These are phyloP conservation scores for Petrocephalus sullivani DNA, from an alignment of 2,797 vertebrate species.

Conservation along the genomic window DNA sequence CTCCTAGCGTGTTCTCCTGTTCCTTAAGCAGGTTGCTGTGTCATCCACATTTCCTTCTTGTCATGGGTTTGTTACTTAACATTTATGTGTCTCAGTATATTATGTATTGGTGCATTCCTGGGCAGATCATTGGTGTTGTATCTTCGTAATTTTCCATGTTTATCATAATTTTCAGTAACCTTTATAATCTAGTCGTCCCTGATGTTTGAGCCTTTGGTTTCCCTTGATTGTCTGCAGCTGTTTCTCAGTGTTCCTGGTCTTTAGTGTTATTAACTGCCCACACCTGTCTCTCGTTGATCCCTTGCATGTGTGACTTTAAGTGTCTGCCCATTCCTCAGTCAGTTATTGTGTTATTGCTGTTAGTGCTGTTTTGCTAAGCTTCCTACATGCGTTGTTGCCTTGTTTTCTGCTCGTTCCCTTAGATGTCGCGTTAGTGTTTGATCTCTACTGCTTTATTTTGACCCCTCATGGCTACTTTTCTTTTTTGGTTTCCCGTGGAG, in stretches of 20 bases:
- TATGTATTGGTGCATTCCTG: no score
- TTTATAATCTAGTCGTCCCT: neutral
- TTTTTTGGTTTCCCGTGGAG: neutral
- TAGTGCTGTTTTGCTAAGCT: neutral
- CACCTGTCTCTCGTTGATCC: neutral
- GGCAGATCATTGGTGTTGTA: neutral
- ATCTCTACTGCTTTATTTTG: neutral
- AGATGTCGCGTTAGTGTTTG: neutral
- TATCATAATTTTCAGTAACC: neutral
- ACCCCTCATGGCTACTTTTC: neutral
- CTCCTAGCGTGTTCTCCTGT: no score
- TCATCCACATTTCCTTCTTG: no score
- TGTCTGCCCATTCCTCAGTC: neutral
- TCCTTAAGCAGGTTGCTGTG: no score
- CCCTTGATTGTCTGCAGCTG: neutral
- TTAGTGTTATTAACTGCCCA: neutral
- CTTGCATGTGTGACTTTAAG: neutral
- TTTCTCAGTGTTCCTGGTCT: neutral
- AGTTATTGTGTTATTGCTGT: neutral
- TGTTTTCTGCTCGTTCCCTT: neutral
- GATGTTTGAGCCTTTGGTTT: neutral
- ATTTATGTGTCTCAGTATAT: no score
- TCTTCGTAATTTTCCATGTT: neutral
- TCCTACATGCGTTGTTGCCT: neutral
- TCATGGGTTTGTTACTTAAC: no score